Conservation (phyloP, 2,888 invertebrate genomes). For the Agrochola circellaris region DNA sequence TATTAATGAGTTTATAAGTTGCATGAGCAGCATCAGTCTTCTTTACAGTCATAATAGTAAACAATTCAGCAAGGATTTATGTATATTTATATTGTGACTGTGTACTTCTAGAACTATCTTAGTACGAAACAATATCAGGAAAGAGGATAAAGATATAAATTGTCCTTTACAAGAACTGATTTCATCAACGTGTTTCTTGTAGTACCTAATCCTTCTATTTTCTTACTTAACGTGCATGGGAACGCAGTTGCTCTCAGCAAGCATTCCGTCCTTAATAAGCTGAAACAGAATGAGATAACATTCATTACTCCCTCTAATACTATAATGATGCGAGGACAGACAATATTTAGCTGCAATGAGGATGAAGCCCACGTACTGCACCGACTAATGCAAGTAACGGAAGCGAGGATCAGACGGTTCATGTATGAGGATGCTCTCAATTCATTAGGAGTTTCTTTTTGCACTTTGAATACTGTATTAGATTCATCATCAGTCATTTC, state of each 20-base stretch:
- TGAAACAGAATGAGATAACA: constrained; percentile 42
- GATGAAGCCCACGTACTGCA: constrained; percentile 79
- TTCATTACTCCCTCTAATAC: constrained; percentile 54
- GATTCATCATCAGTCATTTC: constrained; percentile 10
- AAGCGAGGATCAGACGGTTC: constrained; percentile 75
- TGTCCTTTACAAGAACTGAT: neutral
- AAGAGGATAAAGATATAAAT: constrained; percentile 2
- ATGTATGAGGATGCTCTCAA: constrained; percentile 61
- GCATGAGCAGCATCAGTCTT: neutral
- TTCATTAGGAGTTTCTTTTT: constrained; percentile 54
- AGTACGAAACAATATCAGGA: neutral
- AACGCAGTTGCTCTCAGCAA: neutral
- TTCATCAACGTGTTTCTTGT: constrained; percentile 3
- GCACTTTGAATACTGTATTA: neutral
- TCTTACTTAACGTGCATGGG: neutral
- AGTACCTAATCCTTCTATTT: neutral
- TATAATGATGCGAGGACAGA: constrained; percentile 56
- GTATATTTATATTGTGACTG: too few species aligned
- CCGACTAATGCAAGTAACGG: constrained; percentile 72
- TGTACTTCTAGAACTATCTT: neutral
- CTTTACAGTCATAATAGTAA: constrained; percentile 10
- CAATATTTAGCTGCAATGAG: constrained; percentile 81
- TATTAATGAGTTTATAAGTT: constrained; percentile 13
- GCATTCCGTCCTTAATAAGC: constrained; percentile 24
- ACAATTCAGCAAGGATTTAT: neutral